These are phyloP conservation scores for Sphyrna mokarran DNA, from an alignment of 2,113 vertebrate genomes.

Conservation along the genomic window DNA sequence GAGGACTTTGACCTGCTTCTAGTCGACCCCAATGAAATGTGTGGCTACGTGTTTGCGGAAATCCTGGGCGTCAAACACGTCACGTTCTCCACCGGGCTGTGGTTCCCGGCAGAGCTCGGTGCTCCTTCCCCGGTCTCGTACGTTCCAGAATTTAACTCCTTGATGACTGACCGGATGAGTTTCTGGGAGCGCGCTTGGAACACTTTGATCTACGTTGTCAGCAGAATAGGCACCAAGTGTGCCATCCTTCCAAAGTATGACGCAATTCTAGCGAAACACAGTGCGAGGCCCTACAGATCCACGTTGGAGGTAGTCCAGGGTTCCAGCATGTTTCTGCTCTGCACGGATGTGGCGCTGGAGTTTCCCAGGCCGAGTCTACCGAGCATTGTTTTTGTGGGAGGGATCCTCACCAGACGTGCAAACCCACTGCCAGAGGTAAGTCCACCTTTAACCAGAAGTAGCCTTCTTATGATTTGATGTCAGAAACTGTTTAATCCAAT, in stretches of 20 bases:
- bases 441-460: neutral
- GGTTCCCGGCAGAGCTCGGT: constrained; percentile 56
- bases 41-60: constrained; percentile 51
- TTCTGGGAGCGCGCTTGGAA: constrained; percentile 53
- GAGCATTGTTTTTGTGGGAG: constrained; percentile 33
- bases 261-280: constrained; percentile 48
- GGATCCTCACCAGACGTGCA: constrained; percentile 35
- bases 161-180: constrained; percentile 54
- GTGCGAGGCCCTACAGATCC: constrained; percentile 43
- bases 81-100: constrained; percentile 55
- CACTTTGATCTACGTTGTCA: constrained; percentile 50
- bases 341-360: constrained; percentile 48
- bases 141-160: constrained; percentile 55
- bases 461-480: neutral
- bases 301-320: constrained; percentile 51
- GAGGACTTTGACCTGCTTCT: constrained; percentile 51
- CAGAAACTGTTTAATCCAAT: neutral
- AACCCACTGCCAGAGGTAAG: constrained; percentile 31
- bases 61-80: constrained; percentile 48
- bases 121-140: constrained; percentile 51
- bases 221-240: constrained; percentile 48
- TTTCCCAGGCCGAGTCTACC: constrained; percentile 32
- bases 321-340: constrained; percentile 52
- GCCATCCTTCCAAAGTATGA: constrained; percentile 55
- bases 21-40: constrained; percentile 57